Evolutionary conservation across 2,113 vertebrate genomes (phyloP).

Genomic region (Dermatemys mawii): DNA sequence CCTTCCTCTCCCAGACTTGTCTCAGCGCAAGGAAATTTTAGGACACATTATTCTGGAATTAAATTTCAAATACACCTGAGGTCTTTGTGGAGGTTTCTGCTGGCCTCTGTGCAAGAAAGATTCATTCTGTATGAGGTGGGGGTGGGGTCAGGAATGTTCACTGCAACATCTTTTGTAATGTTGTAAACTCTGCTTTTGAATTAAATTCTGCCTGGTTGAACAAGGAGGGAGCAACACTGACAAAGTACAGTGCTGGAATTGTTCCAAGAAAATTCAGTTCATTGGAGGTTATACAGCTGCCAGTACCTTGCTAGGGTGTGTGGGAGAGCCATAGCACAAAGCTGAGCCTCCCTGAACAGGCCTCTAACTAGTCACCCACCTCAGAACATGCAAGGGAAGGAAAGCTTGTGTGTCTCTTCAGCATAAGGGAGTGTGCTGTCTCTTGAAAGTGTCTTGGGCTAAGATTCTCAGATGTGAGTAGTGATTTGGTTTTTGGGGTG

Average conservation of each 20-base stretch:
- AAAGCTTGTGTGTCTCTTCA: not conserved
- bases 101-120: no score
- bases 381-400: not conserved
- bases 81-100: not conserved
- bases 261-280: not conserved
- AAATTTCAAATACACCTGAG: not conserved
- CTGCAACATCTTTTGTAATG: not conserved
- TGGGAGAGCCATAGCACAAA: not conserved
- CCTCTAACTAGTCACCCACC: not conserved
- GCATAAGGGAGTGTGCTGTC: not conserved
- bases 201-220: not conserved
- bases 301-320: not conserved
- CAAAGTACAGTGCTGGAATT: not conserved
- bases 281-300: not conserved
- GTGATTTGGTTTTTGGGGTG: not conserved
- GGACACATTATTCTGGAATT: no score
- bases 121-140: no score
- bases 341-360: not conserved
- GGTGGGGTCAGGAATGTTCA: no score
- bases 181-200: not conserved
- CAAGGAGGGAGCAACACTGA: not conserved
- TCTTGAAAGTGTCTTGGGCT: not conserved
- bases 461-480: not conserved
- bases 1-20: no score
- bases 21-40: no score